Evolutionary conservation across 2,888 invertebrate species (phyloP).

Genomic region (Melangyna quadrimaculata): DNA sequence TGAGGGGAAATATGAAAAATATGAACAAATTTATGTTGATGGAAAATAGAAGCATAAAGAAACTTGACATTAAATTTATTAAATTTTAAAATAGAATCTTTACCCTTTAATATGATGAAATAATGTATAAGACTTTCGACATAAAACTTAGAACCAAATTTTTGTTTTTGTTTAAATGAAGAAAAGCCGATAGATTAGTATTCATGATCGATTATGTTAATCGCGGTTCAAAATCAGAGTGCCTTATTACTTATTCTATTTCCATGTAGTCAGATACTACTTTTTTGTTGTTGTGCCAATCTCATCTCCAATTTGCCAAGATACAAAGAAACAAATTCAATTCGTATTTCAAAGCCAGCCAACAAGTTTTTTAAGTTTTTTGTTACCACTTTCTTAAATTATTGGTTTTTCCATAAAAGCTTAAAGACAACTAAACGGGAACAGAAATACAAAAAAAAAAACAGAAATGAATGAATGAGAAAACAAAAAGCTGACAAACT

Average conservation of each 20-base stretch:
- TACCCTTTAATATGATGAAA: too few relatives aligned
- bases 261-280: not conserved
- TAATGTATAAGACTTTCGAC: too few relatives aligned
- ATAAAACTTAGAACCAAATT: not conserved
- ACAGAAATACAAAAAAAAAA: not conserved
- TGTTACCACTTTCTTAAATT: constrained; percentile 53
- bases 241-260: not conserved
- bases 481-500: not conserved
- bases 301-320: constrained; percentile 47
- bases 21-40: too few relatives aligned
- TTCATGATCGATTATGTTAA: not conserved
- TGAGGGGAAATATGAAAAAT: too few relatives aligned
- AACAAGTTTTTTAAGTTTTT: constrained; percentile 42
- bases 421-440: constrained; percentile 45
- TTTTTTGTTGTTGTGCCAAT: constrained; percentile 22
- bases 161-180: not conserved
- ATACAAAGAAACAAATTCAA: constrained; percentile 42
- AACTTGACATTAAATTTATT: too few relatives aligned
- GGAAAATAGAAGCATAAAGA: too few relatives aligned
- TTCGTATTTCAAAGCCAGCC: constrained; percentile 20
- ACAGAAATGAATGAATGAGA: too few relatives aligned
- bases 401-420: constrained; percentile 58
- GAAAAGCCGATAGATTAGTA: not conserved
- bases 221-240: not conserved
- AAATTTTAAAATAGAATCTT: too few relatives aligned